A percentile compares a stretch with the other conserved stretches of the same genome.
phyloP scores from a whole-genome alignment of 2,888 invertebrate genomes.

The Serrognathus titanus region DNA sequence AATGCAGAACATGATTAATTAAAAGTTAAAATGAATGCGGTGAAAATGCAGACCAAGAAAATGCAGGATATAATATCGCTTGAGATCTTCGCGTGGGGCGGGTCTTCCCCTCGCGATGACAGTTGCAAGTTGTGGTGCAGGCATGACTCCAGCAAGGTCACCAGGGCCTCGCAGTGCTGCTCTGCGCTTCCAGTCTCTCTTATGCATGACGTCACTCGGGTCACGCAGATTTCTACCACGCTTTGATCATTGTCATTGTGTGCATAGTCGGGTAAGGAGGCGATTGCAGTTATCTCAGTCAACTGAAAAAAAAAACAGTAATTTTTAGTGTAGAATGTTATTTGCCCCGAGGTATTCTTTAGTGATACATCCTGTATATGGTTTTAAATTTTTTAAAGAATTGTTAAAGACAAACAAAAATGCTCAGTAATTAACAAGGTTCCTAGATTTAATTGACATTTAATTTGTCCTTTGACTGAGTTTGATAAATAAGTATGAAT shows the following conservation, averaged over 20 bases:
- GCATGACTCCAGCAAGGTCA: conserved; percentile 82
- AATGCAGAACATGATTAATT: conserved; percentile 15
- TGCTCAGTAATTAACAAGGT: too few relatives aligned
- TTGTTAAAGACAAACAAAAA: too few relatives aligned
- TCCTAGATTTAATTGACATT: too few relatives aligned
- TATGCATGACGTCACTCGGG: conserved; percentile 85
- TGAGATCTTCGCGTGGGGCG: conserved; percentile 94
- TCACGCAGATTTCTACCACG: conserved; percentile 92
- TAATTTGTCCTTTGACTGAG: too few relatives aligned
- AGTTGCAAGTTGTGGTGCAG: conserved; percentile 85
- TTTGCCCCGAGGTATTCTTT: too few relatives aligned
- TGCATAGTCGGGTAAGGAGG: conserved; percentile 77
- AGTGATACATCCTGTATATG: background rate
- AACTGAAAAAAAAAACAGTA: too few relatives aligned
- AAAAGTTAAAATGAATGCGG: background rate
- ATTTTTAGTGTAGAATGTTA: too few relatives aligned
- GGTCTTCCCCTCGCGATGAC: conserved; percentile 75
- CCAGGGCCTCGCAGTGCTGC: conserved; percentile 78
- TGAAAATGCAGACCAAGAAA: conserved; percentile 65
- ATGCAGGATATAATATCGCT: conserved; percentile 93
- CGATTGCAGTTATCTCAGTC: conserved; percentile 74
- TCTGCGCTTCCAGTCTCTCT: conserved; percentile 86
- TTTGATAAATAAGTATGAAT: too few relatives aligned
- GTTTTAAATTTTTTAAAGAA: too few relatives aligned
- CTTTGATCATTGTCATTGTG: conserved; percentile 90